phyloP scores from a whole-genome alignment of 2,113 vertebrate genomes.

The Acanthochromis polyacanthus region DNA sequence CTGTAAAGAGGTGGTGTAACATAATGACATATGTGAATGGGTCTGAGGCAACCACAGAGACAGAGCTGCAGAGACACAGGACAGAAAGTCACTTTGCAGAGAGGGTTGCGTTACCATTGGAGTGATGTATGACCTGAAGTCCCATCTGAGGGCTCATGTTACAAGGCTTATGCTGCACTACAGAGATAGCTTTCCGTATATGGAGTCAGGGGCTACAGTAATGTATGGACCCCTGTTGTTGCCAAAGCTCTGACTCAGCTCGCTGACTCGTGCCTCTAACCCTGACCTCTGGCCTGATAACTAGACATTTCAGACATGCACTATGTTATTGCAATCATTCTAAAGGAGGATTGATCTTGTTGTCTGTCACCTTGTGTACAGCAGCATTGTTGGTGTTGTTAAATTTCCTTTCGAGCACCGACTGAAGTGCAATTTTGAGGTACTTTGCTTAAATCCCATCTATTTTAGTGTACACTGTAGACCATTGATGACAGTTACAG shows the following conservation, averaged over 20 bases:
- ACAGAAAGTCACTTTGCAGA: constrained; percentile 77
- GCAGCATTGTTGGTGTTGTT: constrained; percentile 28
- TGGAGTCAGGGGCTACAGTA: constrained; percentile 79
- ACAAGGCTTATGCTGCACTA: constrained; percentile 79
- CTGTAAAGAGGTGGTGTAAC: constrained; percentile 66
- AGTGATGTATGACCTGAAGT: constrained; percentile 82
- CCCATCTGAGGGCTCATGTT: constrained; percentile 81
- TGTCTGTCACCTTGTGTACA: constrained; percentile 65
- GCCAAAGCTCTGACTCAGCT: constrained; percentile 83
- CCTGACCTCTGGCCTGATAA: constrained; percentile 78
- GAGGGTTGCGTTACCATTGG: constrained; percentile 74
- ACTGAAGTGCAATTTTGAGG: background rate
- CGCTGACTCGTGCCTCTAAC: constrained; percentile 64
- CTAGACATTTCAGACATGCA: constrained; percentile 60
- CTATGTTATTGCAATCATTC: constrained; percentile 54
- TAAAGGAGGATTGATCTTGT: constrained; percentile 50
- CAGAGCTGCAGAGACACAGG: constrained; percentile 66
- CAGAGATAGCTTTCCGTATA: constrained; percentile 76
- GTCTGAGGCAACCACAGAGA: constrained; percentile 68
- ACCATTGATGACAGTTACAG: too few relatives aligned
- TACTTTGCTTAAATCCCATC: background rate
- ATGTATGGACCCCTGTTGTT: constrained; percentile 77
- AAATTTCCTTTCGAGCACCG: background rate
- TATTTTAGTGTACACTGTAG: background rate
- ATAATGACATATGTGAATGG: constrained; percentile 70